Conservation (phyloP, 2,888 invertebrate species). For the Andrena minutula region DNA sequence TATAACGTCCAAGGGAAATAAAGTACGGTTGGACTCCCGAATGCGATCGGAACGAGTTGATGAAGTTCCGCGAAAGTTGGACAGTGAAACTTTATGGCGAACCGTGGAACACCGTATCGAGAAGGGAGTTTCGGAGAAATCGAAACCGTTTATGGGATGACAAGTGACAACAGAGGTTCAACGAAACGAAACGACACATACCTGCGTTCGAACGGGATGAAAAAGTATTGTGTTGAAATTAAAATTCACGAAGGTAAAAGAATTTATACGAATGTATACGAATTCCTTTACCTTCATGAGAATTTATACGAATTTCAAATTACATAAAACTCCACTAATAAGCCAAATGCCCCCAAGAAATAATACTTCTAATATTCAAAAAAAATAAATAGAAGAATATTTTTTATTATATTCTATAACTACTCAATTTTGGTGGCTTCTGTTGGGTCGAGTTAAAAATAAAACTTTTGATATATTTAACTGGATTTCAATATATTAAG, state of each 20-base stretch:
- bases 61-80: slow-evolving; percentile 41
- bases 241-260: background rate
- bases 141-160: slow-evolving; percentile 38
- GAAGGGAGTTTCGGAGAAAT: slow-evolving; percentile 33
- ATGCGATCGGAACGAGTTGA: slow-evolving; percentile 35
- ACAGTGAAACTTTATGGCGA: slow-evolving; percentile 44
- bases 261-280: too few species aligned
- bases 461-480: too few species aligned
- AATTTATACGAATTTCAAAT: too few species aligned
- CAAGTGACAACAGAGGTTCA: slow-evolving; percentile 25
- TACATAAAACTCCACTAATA: too few species aligned
- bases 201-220: background rate
- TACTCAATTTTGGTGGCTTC: too few species aligned
- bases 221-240: background rate
- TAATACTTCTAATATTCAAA: too few species aligned
- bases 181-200: background rate
- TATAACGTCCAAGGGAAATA: slow-evolving; percentile 21
- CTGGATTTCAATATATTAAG: too few species aligned
- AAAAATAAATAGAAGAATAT: too few species aligned
- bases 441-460: too few species aligned
- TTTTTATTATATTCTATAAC: too few species aligned
- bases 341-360: too few species aligned
- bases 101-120: slow-evolving; percentile 6
- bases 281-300: too few species aligned
- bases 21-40: slow-evolving; percentile 12